Conservation (phyloP, 2,113 vertebrate species). For the Podilymbus podiceps region DNA sequence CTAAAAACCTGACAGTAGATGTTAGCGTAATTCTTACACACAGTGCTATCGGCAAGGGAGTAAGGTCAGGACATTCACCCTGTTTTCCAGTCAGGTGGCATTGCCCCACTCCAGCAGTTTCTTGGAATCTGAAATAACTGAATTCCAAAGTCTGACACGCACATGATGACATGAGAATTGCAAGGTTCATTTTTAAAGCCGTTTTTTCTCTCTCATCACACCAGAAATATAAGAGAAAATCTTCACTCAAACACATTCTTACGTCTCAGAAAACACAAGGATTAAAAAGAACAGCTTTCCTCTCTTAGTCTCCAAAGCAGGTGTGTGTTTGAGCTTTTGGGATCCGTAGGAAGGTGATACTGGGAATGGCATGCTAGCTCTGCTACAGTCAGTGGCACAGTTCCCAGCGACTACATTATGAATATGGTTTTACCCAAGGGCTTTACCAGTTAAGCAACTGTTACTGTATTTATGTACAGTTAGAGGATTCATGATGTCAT, state of each 20-base stretch:
- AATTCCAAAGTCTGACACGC: neutral
- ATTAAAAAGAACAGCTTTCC: neutral
- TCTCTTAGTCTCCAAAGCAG: neutral
- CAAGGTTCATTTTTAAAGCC: neutral
- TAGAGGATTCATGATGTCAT: neutral
- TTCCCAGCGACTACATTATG: neutral
- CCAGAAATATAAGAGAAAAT: neutral
- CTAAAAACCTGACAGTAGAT: neutral
- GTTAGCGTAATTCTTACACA: neutral
- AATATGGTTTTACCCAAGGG: neutral
- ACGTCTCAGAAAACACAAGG: neutral
- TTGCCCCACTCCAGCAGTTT: neutral
- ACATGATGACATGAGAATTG: neutral
- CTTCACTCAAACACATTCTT: neutral
- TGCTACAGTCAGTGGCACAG: neutral
- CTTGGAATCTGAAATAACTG: neutral
- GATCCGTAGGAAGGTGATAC: neutral
- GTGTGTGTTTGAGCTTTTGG: neutral
- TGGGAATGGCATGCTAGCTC: neutral
- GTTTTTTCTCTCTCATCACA: neutral
- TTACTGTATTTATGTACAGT: neutral
- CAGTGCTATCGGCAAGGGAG: neutral
- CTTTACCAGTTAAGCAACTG: slow-evolving; percentile 1
- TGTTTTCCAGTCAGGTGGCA: neutral
- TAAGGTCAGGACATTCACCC: neutral